These are phyloP conservation scores for Corticium candelabrum DNA, from an alignment of 37 sponge, comb jelly and placozoan species.

Conservation along the genomic window DNA sequence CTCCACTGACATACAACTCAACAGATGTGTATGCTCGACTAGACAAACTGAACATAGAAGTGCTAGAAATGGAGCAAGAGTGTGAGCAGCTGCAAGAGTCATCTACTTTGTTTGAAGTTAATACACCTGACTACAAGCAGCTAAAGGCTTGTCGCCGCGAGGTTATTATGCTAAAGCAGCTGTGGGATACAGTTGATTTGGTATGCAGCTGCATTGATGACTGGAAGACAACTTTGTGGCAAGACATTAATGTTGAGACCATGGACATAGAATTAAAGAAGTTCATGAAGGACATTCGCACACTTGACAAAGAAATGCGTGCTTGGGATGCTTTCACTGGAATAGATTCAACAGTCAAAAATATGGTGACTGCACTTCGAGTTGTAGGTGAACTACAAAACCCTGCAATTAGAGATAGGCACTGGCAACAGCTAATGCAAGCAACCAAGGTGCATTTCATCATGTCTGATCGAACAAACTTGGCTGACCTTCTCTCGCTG, in stretches of 20 bases:
- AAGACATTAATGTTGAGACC: slow-evolving; percentile 90
- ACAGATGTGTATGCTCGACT: slow-evolving; percentile 54
- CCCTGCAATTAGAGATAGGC: slow-evolving; percentile 93
- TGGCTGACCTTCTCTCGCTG: slow-evolving; percentile 86
- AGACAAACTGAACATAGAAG: slow-evolving; percentile 54
- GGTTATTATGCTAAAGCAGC: slow-evolving; percentile 60
- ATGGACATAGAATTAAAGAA: slow-evolving; percentile 97
- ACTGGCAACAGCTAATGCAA: slow-evolving; percentile 98
- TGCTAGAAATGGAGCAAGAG: slow-evolving; percentile 63
- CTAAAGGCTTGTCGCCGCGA: slow-evolving; percentile 85
- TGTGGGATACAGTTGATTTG: slow-evolving; percentile 84
- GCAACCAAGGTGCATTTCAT: slow-evolving; percentile 94
- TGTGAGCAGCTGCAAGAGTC: slow-evolving; percentile 66
- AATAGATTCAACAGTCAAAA: slow-evolving; percentile 89
- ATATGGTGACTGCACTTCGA: slow-evolving; percentile 97
- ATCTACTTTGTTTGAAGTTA: slow-evolving; percentile 92
- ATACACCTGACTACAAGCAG: slow-evolving; percentile 92
- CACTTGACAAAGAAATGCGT: slow-evolving; percentile 91
- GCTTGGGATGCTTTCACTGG: slow-evolving; percentile 97
- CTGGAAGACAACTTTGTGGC: slow-evolving; percentile 95
- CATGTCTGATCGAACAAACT: slow-evolving; percentile 89
- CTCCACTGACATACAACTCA: slow-evolving; percentile 72
- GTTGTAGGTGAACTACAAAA: slow-evolving; percentile 98
- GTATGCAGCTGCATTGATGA: slow-evolving; percentile 85
- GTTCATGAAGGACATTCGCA: slow-evolving; percentile 95